Evolutionary conservation across 2,797 vertebrate genomes (phyloP).

Genomic region (Synanceia verrucosa): DNA sequence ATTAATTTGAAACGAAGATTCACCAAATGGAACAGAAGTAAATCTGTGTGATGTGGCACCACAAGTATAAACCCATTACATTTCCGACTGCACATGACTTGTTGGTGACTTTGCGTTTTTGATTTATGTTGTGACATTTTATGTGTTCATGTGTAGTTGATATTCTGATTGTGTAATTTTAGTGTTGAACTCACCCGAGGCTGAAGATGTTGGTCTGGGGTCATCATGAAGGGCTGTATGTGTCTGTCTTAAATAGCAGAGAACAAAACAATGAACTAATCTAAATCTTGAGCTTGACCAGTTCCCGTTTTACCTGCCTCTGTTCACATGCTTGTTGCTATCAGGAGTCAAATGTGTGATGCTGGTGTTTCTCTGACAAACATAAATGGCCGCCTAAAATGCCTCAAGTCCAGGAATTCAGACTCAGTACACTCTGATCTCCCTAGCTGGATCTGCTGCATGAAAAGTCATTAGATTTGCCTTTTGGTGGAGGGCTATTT

Average conservation of each 20-base stretch:
- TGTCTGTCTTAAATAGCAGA: neutral
- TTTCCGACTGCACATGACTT: constrained; percentile 5
- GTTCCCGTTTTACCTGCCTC: neutral
- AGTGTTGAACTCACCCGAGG: constrained; percentile 5
- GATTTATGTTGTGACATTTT: neutral
- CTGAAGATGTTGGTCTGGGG: neutral
- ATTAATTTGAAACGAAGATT: constrained; percentile 21
- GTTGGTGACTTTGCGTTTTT: neutral
- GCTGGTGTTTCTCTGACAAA: neutral
- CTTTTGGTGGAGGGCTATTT: neutral
- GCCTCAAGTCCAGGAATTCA: constrained; percentile 35
- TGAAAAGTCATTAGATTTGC: neutral
- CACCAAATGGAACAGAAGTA: constrained; percentile 1
- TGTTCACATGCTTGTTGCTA: neutral
- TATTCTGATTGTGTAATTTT: neutral
- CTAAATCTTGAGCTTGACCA: neutral
- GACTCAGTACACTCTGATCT: neutral
- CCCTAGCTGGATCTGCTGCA: neutral
- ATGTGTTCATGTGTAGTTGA: neutral
- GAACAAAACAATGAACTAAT: neutral
- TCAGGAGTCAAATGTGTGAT: neutral
- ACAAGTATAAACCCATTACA: neutral
- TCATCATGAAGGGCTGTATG: neutral
- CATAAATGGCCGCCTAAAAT: neutral
- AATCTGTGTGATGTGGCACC: neutral